Evolutionary conservation across 2,113 vertebrate genomes (phyloP).

Genomic region (Tiliqua scincoides): DNA sequence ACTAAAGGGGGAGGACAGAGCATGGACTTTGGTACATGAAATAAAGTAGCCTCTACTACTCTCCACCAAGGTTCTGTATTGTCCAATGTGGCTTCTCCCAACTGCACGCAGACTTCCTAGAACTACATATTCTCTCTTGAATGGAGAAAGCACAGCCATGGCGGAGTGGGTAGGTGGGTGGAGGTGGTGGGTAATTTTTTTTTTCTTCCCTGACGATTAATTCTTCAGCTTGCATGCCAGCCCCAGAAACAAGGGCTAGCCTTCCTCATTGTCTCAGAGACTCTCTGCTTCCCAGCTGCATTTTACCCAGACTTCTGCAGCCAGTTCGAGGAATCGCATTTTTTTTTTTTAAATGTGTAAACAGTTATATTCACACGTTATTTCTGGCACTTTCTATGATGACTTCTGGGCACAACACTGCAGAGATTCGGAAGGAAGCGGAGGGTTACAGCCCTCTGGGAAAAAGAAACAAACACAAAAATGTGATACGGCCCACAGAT

Average conservation of each 20-base stretch:
- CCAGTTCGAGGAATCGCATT: slow-evolving; percentile 40
- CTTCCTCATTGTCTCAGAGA: slow-evolving; percentile 32
- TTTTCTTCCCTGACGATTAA: slow-evolving; percentile 42
- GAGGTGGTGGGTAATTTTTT: not conserved
- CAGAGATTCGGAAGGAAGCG: slow-evolving; percentile 29
- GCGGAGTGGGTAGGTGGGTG: not conserved
- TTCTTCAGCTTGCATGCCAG: slow-evolving; percentile 39
- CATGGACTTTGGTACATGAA: not conserved
- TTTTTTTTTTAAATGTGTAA: slow-evolving; percentile 48
- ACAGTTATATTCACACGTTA: slow-evolving; percentile 46
- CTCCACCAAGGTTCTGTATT: slow-evolving; percentile 10
- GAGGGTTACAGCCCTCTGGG: slow-evolving; percentile 55
- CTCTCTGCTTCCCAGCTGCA: slow-evolving; percentile 38
- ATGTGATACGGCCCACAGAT: slow-evolving; percentile 58
- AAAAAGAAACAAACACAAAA: slow-evolving; percentile 33
- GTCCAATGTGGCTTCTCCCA: not conserved
- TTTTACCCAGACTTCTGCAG: slow-evolving; percentile 34
- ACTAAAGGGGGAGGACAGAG: not conserved
- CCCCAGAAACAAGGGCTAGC: slow-evolving; percentile 38
- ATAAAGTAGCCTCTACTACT: not conserved
- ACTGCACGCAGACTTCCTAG: not conserved
- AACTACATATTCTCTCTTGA: not conserved
- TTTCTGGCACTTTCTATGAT: slow-evolving; percentile 39
- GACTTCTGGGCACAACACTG: not conserved
- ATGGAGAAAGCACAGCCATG: not conserved